phyloP scores from a whole-genome alignment of 2,113 vertebrate species.

The Pimephales promelas region DNA sequence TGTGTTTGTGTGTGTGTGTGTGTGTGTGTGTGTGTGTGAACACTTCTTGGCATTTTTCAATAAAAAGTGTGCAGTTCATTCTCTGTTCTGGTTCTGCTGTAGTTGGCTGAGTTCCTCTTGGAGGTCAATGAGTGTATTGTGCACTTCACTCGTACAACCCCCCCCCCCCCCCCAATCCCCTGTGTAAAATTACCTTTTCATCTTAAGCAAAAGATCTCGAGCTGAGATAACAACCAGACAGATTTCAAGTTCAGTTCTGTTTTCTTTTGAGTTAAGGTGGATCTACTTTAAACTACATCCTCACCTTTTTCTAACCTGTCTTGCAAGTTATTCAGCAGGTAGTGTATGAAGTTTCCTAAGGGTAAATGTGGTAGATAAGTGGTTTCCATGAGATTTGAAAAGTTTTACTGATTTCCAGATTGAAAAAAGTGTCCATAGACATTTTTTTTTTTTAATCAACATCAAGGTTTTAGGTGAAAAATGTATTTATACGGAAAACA shows the following conservation, averaged over 20 bases:
- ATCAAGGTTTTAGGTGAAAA: neutral
- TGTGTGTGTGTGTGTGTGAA: neutral
- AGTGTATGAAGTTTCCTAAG: neutral
- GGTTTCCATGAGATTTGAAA: neutral
- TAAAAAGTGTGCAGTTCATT: conserved; percentile 24
- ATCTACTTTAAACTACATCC: neutral
- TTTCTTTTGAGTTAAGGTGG: conserved; percentile 8
- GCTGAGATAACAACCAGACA: conserved; percentile 44
- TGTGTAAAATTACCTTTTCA: conserved; percentile 66
- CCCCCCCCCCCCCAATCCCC: conserved; percentile 21
- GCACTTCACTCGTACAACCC: conserved; percentile 53
- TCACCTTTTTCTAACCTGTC: neutral
- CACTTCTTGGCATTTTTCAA: conserved; percentile 35
- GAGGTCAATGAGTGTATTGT: conserved; percentile 71
- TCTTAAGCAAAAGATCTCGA: conserved; percentile 56
- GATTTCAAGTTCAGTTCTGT: conserved; percentile 3
- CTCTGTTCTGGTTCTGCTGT: conserved; percentile 51
- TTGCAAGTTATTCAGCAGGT: too few relatives aligned
- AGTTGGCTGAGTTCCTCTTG: conserved; percentile 61
- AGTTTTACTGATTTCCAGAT: neutral
- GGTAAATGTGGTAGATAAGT: neutral
- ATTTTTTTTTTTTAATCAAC: neutral
- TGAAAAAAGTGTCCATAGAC: neutral
- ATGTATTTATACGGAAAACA: neutral
- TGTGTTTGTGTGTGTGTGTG: conserved; percentile 7